Conservation (phyloP, 1,140 invertebrate genomes). For the Parasteatoda tepidariorum region DNA sequence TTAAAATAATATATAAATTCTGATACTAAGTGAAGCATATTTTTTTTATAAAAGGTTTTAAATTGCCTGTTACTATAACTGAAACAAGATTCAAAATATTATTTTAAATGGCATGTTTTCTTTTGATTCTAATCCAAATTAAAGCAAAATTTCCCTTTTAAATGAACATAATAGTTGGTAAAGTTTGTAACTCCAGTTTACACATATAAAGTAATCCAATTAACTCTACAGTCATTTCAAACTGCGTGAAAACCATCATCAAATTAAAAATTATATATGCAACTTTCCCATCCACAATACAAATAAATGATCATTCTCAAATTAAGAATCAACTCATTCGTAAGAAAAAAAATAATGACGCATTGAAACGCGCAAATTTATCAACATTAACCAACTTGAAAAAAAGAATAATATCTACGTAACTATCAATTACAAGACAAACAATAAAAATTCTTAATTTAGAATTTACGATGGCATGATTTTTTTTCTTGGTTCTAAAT, state of each 20-base stretch:
- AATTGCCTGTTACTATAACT: too few relatives aligned
- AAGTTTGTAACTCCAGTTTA: too few relatives aligned
- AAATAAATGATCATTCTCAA: neutral
- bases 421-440: conserved; percentile 19
- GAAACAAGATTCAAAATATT: too few relatives aligned
- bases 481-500: conserved; percentile 39
- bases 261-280: neutral
- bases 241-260: neutral
- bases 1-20: too few relatives aligned
- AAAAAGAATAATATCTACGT: neutral
- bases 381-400: too few relatives aligned
- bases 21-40: too few relatives aligned
- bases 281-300: neutral
- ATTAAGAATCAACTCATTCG: neutral
- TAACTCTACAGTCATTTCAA: neutral
- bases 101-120: too few relatives aligned
- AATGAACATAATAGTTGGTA: too few relatives aligned
- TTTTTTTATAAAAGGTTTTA: too few relatives aligned
- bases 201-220: neutral
- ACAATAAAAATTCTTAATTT: conserved; percentile 31
- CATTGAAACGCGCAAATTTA: too few relatives aligned
- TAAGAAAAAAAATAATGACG: neutral
- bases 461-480: neutral
- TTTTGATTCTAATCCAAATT: too few relatives aligned
- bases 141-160: too few relatives aligned